A percentile compares a stretch with the other conserved stretches of the same genome.
Conservation (phyloP, 2,888 invertebrate species). For the Malthinus flaveolus region DNA sequence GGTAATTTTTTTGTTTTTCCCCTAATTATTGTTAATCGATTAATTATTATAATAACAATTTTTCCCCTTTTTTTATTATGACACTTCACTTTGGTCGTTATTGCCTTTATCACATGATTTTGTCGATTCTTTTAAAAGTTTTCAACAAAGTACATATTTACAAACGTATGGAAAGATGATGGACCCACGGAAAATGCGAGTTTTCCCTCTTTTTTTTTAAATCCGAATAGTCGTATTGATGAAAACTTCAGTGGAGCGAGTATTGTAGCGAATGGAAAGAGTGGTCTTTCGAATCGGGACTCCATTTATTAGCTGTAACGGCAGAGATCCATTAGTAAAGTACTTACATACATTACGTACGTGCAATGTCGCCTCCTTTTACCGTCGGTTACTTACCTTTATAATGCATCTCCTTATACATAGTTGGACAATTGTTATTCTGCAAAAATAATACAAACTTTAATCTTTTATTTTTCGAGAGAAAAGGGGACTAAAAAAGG, state of each 20-base stretch:
- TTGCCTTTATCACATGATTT: constrained; percentile 51
- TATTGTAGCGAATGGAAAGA: constrained; percentile 46
- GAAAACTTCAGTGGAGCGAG: constrained; percentile 39
- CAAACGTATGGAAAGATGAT: constrained; percentile 20
- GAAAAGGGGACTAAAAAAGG: no score
- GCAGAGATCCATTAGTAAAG: constrained; percentile 48
- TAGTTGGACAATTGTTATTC: constrained; percentile 80
- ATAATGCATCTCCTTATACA: constrained; percentile 89
- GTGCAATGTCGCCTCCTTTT: background rate
- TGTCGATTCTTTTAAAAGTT: constrained; percentile 31
- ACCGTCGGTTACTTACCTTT: constrained; percentile 62
- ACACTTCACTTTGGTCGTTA: constrained; percentile 49
- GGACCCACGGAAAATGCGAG: constrained; percentile 22
- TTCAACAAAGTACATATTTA: constrained; percentile 29
- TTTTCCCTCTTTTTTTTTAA: constrained; percentile 4
- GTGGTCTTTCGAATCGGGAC: constrained; percentile 50
- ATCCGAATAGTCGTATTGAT: constrained; percentile 20
- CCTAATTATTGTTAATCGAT: constrained; percentile 8
- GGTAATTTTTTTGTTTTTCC: constrained; percentile 11
- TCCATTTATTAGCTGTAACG: constrained; percentile 56
- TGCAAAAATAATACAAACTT: constrained; percentile 49
- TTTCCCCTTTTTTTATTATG: constrained; percentile 21
- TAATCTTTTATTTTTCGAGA: background rate
- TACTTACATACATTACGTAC: constrained; percentile 30
- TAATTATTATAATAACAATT: constrained; percentile 15